A percentile compares a stretch with the other conserved stretches of the same genome.
phyloP scores from a whole-genome alignment of 2,113 vertebrate genomes.

The Corapipo altera region DNA sequence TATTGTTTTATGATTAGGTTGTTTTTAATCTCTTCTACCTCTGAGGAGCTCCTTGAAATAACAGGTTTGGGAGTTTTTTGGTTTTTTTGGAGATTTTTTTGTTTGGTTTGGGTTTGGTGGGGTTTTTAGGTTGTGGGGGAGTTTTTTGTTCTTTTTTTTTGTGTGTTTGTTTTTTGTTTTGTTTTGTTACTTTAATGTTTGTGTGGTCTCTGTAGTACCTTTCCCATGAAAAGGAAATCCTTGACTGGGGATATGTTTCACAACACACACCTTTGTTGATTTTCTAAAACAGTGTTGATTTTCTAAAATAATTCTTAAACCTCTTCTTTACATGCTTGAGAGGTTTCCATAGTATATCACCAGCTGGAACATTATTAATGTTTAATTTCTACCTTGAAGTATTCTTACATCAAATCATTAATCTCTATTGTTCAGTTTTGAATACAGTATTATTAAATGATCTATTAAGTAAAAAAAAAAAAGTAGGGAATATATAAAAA shows the following conservation, averaged over 20 bases:
- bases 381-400: conserved; percentile 42
- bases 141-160: too few relatives aligned
- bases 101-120: not conserved
- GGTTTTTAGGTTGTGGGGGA: too few relatives aligned
- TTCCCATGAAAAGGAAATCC: not conserved
- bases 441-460: conserved; percentile 27
- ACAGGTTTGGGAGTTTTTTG: not conserved
- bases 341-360: not conserved
- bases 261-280: not conserved
- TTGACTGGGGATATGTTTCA: not conserved
- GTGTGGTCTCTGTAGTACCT: not conserved
- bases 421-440: conserved; percentile 54
- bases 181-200: not conserved
- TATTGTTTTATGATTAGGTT: not conserved
- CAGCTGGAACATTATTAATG: not conserved
- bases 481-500: not conserved
- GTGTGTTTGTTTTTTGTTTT: too few relatives aligned
- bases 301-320: not conserved
- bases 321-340: not conserved
- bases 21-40: not conserved
- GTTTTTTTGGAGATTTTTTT: not conserved
- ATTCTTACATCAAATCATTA: conserved; percentile 22
- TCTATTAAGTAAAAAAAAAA: conserved; percentile 38
- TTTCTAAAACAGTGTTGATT: not conserved
- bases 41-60: not conserved